Evolutionary conservation across 2,888 invertebrate species (phyloP).

Genomic region (Mesorhabditis sp.): DNA sequence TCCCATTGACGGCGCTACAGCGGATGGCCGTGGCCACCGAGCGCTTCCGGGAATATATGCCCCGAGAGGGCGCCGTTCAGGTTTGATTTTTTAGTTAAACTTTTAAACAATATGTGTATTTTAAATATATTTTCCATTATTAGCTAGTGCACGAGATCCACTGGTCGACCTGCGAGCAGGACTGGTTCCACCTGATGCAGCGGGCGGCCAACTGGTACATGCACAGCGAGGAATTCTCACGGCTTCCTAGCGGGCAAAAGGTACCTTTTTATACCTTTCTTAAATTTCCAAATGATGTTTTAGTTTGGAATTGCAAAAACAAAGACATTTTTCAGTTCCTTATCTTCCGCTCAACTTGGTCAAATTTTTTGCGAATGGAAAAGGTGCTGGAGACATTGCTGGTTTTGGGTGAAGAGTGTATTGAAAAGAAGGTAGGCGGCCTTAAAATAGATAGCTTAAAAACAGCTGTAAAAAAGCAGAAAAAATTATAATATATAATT

Average conservation of each 20-base stretch:
- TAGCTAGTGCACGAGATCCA: not conserved
- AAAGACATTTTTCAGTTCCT: not conserved
- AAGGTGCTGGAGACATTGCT: not conserved
- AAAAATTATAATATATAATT: too few relatives aligned
- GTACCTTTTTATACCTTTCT: not conserved
- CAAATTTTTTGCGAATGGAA: constrained; percentile 4
- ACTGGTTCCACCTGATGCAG: not conserved
- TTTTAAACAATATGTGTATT: too few relatives aligned
- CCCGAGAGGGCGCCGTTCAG: not conserved
- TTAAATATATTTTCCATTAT: not conserved
- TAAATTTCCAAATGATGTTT: too few relatives aligned
- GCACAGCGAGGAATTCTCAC: not conserved
- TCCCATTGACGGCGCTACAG: constrained; percentile 1
- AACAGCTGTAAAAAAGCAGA: too few relatives aligned
- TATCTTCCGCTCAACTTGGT: not conserved
- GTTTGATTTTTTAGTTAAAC: too few relatives aligned
- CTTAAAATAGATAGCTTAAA: too few relatives aligned
- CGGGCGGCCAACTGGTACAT: not conserved
- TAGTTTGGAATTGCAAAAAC: too few relatives aligned
- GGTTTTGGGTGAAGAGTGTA: not conserved
- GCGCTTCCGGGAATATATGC: not conserved
- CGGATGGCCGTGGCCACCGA: not conserved
- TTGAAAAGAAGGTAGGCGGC: not conserved
- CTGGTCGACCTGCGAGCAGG: not conserved
- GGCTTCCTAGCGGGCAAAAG: not conserved